Base-by-base conservation (phyloP, 2,888 invertebrate species). In the Eucera pruinosa region DNA sequence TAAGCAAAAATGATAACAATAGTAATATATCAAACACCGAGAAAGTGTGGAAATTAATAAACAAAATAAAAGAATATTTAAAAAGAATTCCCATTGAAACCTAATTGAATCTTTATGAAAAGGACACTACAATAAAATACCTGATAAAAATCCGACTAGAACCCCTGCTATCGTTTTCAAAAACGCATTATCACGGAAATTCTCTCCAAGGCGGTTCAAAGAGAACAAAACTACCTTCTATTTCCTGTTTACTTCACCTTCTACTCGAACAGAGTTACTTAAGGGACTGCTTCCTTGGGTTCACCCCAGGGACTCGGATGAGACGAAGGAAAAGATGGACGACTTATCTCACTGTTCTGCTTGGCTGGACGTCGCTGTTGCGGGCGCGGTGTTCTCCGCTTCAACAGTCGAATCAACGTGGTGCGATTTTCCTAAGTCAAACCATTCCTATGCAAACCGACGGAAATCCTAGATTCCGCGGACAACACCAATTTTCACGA, bases 311-410 rank as follows among this genome's bases (percentile, higher is more conserved):
- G 78, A 67, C 36, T 13, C 30, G 48, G 43, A 18, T n/a, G 48
- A 64, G 66, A 58, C 43, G 52, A 48, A 43, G 41, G 71, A 71
- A 71, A 78, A 81, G 69, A 78, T 64, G 77, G 47, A 73, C 81
- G 77, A 81, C 74, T 83, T 83, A 80, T 83, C 78, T 83, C 55
- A 30, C 39, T 36, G 39, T 75, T 78, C 58, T 64, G 45, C 36
- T 30, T 41, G 70, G 55, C 18, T 62, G 68, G 23, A 61, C 66
- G 23, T n/a, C n/a, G n/a, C 47, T 15, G 25, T 52, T 65, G 20
- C 54, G 36, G 58, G 23, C 52, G 20, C 6, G 33, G 47, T 39
- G 41, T 67, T 64, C n/a, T 45, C 60, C 54, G 65, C 50, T 55
- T 43, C 48, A 67, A 43, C 41, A 36, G 23, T 41, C 50, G 47